Percentiles rank a stretch among this genome's conserved stretches.
Evolutionary conservation across 2,113 vertebrate species (phyloP).

Genomic region (Triplophysa rosa): DNA sequence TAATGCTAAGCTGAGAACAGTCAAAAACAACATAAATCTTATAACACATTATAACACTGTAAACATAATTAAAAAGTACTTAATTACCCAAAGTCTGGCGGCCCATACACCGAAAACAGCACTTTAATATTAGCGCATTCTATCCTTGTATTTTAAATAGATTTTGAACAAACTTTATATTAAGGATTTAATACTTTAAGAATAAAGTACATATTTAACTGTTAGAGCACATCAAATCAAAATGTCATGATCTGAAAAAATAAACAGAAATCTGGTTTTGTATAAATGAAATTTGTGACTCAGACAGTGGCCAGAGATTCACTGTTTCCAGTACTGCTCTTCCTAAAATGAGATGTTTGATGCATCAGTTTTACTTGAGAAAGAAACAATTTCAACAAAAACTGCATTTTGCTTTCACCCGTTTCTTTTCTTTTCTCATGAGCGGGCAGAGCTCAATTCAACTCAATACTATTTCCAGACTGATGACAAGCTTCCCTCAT

Average conservation of each 20-base stretch:
- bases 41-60: not conserved
- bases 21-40: not conserved
- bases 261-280: too few relatives aligned
- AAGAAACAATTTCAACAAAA: constrained; percentile 1
- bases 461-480: constrained; percentile 8
- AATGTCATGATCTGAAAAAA: too few relatives aligned
- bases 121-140: not conserved
- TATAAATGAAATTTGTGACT: too few relatives aligned
- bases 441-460: not conserved
- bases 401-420: not conserved
- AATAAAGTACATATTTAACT: too few relatives aligned
- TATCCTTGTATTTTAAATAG: not conserved
- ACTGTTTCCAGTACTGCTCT: too few relatives aligned
- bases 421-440: not conserved
- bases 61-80: constrained; percentile 21
- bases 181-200: too few relatives aligned
- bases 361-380: not conserved
- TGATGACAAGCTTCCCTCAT: constrained; percentile 42
- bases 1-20: not conserved
- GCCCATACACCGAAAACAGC: not conserved
- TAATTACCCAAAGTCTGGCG: not conserved
- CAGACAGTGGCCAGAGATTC: too few relatives aligned
- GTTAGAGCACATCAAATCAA: too few relatives aligned
- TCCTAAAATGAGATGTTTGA: too few relatives aligned
- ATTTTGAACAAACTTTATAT: not conserved